Evolutionary conservation across 2,113 vertebrate species (phyloP).

Genomic region (Probosciger aterrimus): DNA sequence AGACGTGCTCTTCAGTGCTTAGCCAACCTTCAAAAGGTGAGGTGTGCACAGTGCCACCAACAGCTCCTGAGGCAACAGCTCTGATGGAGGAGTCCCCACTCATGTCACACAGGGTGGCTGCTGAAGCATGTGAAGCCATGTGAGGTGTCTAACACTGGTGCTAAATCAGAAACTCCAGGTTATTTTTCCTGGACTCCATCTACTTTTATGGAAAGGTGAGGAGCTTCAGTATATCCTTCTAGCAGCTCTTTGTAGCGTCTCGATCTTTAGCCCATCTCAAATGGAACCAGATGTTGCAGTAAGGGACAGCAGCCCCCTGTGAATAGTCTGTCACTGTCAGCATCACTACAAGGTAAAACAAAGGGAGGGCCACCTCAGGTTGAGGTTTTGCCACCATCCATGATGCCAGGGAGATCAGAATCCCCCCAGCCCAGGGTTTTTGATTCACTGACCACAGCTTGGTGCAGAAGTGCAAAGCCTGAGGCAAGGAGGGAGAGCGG

Average conservation of each 20-base stretch:
- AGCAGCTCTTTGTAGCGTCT: not conserved
- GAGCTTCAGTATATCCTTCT: not conserved
- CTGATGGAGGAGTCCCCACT: not conserved
- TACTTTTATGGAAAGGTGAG: not conserved
- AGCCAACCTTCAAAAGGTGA: not conserved
- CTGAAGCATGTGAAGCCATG: fast-evolving
- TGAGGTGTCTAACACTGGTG: not conserved
- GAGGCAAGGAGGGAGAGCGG: not conserved
- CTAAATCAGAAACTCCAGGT: not conserved
- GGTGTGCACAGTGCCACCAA: not conserved
- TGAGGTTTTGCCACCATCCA: not conserved
- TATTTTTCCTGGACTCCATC: not conserved
- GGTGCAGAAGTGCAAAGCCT: not conserved
- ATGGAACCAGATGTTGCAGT: not conserved
- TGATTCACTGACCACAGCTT: not conserved
- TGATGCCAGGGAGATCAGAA: not conserved
- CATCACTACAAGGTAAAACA: not conserved
- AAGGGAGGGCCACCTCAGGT: not conserved
- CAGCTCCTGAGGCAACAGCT: not conserved
- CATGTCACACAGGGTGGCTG: not conserved
- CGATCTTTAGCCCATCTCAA: not conserved
- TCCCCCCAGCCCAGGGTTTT: not conserved
- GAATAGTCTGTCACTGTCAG: not conserved
- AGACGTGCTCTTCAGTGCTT: not conserved
- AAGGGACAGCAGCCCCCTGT: not conserved